phyloP scores from a whole-genome alignment of 2,113 vertebrate species.

The Corydoras maculifer region DNA sequence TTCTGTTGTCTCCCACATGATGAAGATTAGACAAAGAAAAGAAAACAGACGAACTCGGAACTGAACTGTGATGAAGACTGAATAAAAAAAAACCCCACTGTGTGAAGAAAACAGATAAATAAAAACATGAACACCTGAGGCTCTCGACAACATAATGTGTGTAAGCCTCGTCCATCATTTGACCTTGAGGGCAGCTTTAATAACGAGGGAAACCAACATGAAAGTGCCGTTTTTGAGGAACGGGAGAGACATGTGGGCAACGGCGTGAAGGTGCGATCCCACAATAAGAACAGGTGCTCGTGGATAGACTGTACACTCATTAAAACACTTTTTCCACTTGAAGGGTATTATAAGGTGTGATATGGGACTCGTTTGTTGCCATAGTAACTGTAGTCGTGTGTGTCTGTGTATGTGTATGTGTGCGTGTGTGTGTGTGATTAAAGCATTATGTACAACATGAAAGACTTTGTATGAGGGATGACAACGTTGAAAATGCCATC shows the following conservation, averaged over 20 bases:
- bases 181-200: background rate
- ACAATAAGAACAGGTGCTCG: background rate
- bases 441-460: too few relatives aligned
- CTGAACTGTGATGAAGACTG: too few relatives aligned
- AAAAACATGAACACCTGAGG: constrained; percentile 8
- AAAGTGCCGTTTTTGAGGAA: too few relatives aligned
- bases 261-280: background rate
- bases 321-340: background rate
- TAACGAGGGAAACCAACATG: background rate
- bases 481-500: too few relatives aligned
- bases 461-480: too few relatives aligned
- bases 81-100: background rate
- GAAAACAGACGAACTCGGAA: too few relatives aligned
- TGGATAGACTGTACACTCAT: background rate
- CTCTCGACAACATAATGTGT: background rate
- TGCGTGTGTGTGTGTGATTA: background rate
- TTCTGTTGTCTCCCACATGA: too few relatives aligned
- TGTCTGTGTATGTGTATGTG: background rate
- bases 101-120: background rate
- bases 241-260: background rate
- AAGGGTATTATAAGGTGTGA: background rate
- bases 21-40: too few relatives aligned
- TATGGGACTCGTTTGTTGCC: background rate
- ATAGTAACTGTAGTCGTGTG: background rate
- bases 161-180: background rate